Evolutionary conservation across 2,888 invertebrate genomes (phyloP).

Genomic region (Pseudococcus jackbeardsleyi): DNA sequence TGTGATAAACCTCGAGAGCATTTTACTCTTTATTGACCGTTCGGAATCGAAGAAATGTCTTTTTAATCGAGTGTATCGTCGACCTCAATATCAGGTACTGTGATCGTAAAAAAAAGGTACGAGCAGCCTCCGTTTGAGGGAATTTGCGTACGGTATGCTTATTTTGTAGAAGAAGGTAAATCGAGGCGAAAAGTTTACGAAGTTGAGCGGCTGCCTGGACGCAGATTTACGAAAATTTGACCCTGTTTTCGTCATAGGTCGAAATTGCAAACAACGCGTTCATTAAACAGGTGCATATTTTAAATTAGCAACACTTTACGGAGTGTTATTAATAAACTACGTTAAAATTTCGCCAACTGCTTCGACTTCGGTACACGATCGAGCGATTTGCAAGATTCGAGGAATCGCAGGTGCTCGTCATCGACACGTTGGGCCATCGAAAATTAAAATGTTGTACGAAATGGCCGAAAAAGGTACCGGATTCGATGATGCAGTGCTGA

Average conservation of each 20-base stretch:
- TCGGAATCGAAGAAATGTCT: conserved; percentile 19
- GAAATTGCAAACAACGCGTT: neutral
- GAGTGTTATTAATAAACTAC: conserved; percentile 40
- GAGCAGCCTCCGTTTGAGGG: neutral
- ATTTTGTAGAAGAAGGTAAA: neutral
- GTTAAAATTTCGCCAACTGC: conserved; percentile 49
- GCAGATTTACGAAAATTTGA: neutral
- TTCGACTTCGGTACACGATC: neutral
- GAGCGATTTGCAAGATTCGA: neutral
- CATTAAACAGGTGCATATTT: conserved; percentile 54
- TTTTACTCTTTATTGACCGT: conserved; percentile 41
- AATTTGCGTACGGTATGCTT: neutral
- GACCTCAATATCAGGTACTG: neutral
- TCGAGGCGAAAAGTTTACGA: neutral
- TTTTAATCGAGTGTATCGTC: conserved; percentile 3
- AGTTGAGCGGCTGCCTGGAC: neutral
- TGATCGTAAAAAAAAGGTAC: neutral
- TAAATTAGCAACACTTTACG: conserved; percentile 43
- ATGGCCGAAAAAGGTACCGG: neutral
- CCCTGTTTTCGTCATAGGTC: neutral
- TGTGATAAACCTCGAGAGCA: conserved; percentile 4
- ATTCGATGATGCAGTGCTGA: neutral
- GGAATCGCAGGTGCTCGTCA: conserved; percentile 35
- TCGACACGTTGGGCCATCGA: neutral
- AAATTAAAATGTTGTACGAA: conserved; percentile 22